Conservation (phyloP, 1,140 invertebrate genomes). For the Drosophila parabipectinata region DNA sequence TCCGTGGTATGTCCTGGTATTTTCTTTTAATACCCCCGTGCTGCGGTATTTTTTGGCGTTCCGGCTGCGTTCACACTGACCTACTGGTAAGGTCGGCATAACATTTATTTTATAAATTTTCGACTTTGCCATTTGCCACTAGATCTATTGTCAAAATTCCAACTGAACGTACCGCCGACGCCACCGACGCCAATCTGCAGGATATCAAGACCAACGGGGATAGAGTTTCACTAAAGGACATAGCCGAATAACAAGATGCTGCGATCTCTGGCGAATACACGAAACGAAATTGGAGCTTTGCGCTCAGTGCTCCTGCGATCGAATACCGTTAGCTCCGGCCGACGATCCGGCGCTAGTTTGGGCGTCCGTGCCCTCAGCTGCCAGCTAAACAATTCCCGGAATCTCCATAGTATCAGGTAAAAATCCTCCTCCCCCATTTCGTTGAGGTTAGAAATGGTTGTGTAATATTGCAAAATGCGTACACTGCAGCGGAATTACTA, state of each 20-base stretch:
- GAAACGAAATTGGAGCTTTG: constrained; percentile 85
- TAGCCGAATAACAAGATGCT: constrained; percentile 84
- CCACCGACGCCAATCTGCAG: constrained; percentile 1
- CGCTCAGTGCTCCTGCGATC: constrained; percentile 53
- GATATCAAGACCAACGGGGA: constrained; percentile 13
- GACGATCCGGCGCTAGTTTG: constrained; percentile 28
- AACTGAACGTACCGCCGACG: neutral
- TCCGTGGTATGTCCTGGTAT: constrained; percentile 2
- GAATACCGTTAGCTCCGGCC: constrained; percentile 23
- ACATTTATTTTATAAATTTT: constrained; percentile 33
- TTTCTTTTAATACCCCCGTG: neutral
- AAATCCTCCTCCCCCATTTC: constrained; percentile 12
- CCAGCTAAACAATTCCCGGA: constrained; percentile 44
- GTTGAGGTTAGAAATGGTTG: constrained; percentile 81
- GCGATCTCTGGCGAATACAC: constrained; percentile 87
- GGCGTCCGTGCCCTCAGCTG: constrained; percentile 62
- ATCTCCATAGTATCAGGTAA: constrained; percentile 66
- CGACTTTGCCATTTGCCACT: constrained; percentile 14
- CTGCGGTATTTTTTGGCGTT: constrained; percentile 30
- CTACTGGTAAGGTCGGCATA: constrained; percentile 38
- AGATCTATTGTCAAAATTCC: constrained; percentile 42
- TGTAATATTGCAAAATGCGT: constrained; percentile 77
- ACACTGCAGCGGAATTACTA: constrained; percentile 34
- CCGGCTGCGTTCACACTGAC: constrained; percentile 36
- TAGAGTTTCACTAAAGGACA: constrained; percentile 43